Conservation (phyloP, 2,888 invertebrate species). For the Biston betularia region DNA sequence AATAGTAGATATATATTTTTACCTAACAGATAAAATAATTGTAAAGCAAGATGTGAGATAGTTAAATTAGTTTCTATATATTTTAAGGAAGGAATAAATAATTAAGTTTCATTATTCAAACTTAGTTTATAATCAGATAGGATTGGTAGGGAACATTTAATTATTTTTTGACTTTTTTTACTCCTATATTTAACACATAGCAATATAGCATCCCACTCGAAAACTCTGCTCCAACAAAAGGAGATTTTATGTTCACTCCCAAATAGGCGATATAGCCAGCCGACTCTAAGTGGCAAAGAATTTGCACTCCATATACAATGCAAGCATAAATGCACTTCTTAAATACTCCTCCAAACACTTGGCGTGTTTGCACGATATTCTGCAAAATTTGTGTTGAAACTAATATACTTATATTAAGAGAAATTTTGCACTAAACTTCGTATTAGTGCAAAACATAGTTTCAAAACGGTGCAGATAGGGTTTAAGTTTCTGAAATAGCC, state of each 20-base stretch:
- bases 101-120: conserved; percentile 25
- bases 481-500: not conserved
- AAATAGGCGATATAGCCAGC: conserved; percentile 21
- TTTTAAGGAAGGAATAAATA: conserved; percentile 35
- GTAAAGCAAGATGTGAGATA: conserved; percentile 10
- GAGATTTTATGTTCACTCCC: conserved; percentile 14
- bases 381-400: not conserved
- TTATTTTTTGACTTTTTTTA: not conserved
- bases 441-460: not conserved
- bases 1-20: conserved; percentile 17
- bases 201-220: conserved; percentile 20
- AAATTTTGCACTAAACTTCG: not conserved
- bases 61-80: conserved; percentile 35
- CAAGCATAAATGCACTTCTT: conserved; percentile 62
- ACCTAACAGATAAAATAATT: conserved; percentile 4
- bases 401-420: not conserved
- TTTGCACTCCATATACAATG: conserved; percentile 74
- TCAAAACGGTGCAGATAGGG: not conserved
- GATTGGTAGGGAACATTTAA: too few relatives aligned
- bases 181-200: conserved; percentile 31
- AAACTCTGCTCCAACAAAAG: conserved; percentile 23
- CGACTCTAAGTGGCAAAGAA: conserved; percentile 55
- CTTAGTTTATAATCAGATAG: conserved; percentile 2
- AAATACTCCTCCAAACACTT: conserved; percentile 1
- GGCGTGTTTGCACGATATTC: not conserved